Percentiles rank a stretch among this genome's conserved stretches.
Evolutionary conservation across 2,888 invertebrate species (phyloP).

Genomic region (Leptopilina syphax): DNA sequence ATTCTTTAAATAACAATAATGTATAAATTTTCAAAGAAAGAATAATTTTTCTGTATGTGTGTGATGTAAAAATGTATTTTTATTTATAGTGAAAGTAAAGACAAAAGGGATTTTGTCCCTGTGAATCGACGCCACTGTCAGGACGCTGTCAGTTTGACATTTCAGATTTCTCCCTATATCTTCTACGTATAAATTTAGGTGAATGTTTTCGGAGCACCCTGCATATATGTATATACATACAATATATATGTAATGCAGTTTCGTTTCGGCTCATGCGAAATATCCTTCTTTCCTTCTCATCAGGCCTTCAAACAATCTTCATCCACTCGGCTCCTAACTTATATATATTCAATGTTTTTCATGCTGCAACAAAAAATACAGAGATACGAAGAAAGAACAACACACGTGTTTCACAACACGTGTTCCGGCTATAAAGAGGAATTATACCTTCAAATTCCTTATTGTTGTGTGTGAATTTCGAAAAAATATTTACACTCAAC

Average conservation of each 20-base stretch:
- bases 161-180: constrained; percentile 24
- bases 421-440: constrained; percentile 7
- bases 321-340: constrained; percentile 10
- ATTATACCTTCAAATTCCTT: constrained; percentile 21
- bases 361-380: background rate
- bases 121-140: constrained; percentile 19
- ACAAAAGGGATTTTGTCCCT: constrained; percentile 11
- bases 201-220: constrained; percentile 16
- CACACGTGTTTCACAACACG: constrained; percentile 28
- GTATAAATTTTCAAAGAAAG: no score
- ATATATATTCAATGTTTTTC: constrained; percentile 17
- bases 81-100: background rate
- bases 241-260: constrained; percentile 5
- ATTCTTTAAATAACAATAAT: no score
- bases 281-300: constrained; percentile 8
- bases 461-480: background rate
- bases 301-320: constrained; percentile 25
- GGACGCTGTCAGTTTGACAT: constrained; percentile 12
- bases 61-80: background rate
- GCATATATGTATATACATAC: background rate
- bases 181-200: constrained; percentile 17
- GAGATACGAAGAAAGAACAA: constrained; percentile 24
- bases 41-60: no score
- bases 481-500: background rate
- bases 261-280: constrained; percentile 28